These are phyloP conservation scores for Melanogrammus aeglefinus DNA, from an alignment of 2,797 vertebrate species.

Conservation along the genomic window DNA sequence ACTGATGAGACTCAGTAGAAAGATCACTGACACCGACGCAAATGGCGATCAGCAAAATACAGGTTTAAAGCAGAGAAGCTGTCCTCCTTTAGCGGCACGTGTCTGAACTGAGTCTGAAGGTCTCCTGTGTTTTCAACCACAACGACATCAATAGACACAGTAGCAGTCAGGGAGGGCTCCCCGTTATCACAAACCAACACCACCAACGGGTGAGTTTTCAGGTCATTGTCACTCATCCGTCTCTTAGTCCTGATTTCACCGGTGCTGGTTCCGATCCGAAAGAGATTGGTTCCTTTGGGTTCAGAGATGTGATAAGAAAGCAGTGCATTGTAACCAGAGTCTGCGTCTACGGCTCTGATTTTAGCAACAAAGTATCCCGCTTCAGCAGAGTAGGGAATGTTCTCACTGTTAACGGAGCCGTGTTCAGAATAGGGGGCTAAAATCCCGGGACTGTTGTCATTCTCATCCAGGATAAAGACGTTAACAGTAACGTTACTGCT, in stretches of 20 bases:
- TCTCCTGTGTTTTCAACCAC: slow-evolving; percentile 56
- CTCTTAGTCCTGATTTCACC: slow-evolving; percentile 46
- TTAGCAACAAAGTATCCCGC: slow-evolving; percentile 42
- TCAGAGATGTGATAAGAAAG: slow-evolving; percentile 42
- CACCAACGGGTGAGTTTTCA: slow-evolving; percentile 69
- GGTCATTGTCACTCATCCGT: slow-evolving; percentile 76
- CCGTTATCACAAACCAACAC: slow-evolving; percentile 81
- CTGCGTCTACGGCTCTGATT: slow-evolving; percentile 36
- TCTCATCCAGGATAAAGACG: slow-evolving; percentile 77
- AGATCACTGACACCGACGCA: slow-evolving; percentile 45
- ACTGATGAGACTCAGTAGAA: slow-evolving; percentile 49
- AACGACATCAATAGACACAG: slow-evolving; percentile 74
- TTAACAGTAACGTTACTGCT: slow-evolving; percentile 64
- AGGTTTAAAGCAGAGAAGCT: slow-evolving; percentile 45
- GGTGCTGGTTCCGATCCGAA: slow-evolving; percentile 49
- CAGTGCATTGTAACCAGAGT: slow-evolving; percentile 38
- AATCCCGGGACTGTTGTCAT: slow-evolving; percentile 67
- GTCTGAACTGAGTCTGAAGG: slow-evolving; percentile 44
- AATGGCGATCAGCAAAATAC: slow-evolving; percentile 50
- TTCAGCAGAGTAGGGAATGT: slow-evolving; percentile 34
- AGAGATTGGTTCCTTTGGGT: slow-evolving; percentile 41
- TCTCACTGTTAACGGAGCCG: slow-evolving; percentile 32
- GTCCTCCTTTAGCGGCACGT: slow-evolving; percentile 35
- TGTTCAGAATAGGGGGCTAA: slow-evolving; percentile 40
- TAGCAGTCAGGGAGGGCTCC: slow-evolving; percentile 76